Evolutionary conservation across 2,888 invertebrate species (phyloP), one percentile per base, ranked within the genome.

Genomic region (Parochlus steinenii): DNA sequence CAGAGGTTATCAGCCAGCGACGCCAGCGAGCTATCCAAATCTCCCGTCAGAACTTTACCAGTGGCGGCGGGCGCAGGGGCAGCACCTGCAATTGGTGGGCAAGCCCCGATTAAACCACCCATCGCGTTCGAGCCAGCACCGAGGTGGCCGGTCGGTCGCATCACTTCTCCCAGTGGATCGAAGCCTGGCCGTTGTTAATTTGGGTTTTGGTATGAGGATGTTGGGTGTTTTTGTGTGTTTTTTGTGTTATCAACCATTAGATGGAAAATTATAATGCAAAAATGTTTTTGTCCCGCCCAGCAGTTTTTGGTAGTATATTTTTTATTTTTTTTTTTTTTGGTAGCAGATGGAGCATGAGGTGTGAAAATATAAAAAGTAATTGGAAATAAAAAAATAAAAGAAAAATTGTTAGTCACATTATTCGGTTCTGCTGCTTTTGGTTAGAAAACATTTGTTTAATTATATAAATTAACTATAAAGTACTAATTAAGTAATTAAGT

Each of bases 1-100:
- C 77, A 72, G 48, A 95, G 71, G 62, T 92, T 93, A 63, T 92
- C 86, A 42, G 92, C 93, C 48, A 95, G 65, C 44, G 82, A 82
- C 42, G 90, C 90, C 41, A 93, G 72, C 47, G 89, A 90, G 47
- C 87, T 83, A 56, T 95, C 92, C 56, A 95, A 65, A 61, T 93
- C 93, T 37, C 89, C 87, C 17, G 87, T 86, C 42, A 92, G 67
- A 44, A 93, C 77, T 54, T 80, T 81, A 42, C 73, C 73, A 30
- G 52, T 48, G 38, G 60, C 47, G 47, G 52, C 58, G 43, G 59
- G 56, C 49, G 58, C 60, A 43, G 54, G 55, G 22, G 34, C 37
- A 47, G 50, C 33, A 47, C 51, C 33, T 35, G 38, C 26, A 31
- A 33, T 35, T 39, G 22, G 38, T 43, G 25, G 39, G 33, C 30